A percentile compares a stretch with the other conserved stretches of the same genome.
phyloP scores from a whole-genome alignment of 1,140 invertebrate genomes.

The Portunus trituberculatus region DNA sequence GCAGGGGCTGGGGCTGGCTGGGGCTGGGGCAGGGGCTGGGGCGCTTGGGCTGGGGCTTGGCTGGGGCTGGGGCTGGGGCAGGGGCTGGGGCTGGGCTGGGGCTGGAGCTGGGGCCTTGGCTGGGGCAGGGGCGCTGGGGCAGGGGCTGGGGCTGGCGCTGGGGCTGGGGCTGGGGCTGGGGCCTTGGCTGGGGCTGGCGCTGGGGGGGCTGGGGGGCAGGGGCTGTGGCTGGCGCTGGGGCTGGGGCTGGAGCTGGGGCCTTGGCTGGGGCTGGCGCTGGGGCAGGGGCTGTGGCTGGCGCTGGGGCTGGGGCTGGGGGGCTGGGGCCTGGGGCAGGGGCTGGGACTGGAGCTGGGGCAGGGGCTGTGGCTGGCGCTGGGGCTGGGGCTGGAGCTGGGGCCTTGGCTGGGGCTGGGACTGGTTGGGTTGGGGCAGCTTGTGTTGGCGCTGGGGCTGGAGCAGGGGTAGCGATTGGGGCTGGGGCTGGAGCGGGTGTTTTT shows the following conservation, averaged over 20 bases:
- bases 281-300: background rate
- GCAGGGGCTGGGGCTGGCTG: background rate
- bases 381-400: background rate
- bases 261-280: background rate
- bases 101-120: background rate
- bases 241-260: constrained; percentile 9
- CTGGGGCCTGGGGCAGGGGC: background rate
- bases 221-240: background rate
- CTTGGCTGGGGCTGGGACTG: background rate
- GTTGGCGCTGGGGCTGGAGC: background rate
- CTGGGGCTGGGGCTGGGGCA: background rate
- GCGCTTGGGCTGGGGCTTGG: background rate
- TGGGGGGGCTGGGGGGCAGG: background rate
- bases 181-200: background rate
- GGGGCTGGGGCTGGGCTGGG: background rate
- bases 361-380: background rate
- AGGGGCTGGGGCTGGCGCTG: background rate
- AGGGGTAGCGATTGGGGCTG: background rate
- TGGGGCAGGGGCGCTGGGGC: background rate
- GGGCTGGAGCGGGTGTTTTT: background rate
- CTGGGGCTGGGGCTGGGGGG: background rate
- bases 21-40: background rate
- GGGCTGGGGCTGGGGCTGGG: background rate
- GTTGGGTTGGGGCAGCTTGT: background rate
- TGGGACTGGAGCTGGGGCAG: background rate